Conservation (phyloP, 2,113 vertebrate species). For the Scortum barcoo region DNA sequence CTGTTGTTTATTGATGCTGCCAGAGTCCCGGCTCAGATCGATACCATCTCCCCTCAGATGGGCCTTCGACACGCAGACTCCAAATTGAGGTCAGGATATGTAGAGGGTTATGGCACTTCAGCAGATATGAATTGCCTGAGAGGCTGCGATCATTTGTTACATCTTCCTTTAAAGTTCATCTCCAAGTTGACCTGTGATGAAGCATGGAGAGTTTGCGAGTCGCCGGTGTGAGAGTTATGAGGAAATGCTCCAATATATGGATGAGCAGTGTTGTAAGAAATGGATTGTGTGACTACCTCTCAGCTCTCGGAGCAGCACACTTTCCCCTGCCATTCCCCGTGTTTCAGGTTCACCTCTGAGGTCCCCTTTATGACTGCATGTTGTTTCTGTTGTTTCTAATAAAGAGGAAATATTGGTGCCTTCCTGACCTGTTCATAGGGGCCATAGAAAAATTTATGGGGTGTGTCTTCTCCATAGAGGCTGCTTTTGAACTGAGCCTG, state of each 20-base stretch:
- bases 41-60: conserved; percentile 76
- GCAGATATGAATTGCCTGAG: conserved; percentile 63
- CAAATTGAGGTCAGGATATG: conserved; percentile 82
- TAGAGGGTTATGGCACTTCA: conserved; percentile 73
- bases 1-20: conserved; percentile 82
- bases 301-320: conserved; percentile 44
- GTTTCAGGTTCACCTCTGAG: conserved; percentile 71
- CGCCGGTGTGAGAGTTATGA: conserved; percentile 58
- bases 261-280: conserved; percentile 52
- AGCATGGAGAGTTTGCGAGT: conserved; percentile 61
- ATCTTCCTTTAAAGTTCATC: conserved; percentile 75
- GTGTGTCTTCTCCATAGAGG: conserved; percentile 65
- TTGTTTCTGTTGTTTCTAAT: conserved; percentile 78
- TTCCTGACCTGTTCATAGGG: conserved; percentile 77
- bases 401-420: conserved; percentile 82
- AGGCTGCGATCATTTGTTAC: conserved; percentile 71
- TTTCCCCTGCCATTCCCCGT: conserved; percentile 37
- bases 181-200: conserved; percentile 77
- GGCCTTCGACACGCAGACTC: conserved; percentile 75
- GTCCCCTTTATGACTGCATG: conserved; percentile 68
- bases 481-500: conserved; percentile 64
- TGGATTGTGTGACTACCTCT: conserved; percentile 72
- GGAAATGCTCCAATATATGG: conserved; percentile 40
- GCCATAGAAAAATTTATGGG: conserved; percentile 71
- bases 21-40: conserved; percentile 74